Percentiles rank a stretch among this genome's conserved stretches.
These are phyloP conservation scores for Nyctereutes procyonoides DNA, from an alignment of 2,113 vertebrate species.

Conservation along the genomic window DNA sequence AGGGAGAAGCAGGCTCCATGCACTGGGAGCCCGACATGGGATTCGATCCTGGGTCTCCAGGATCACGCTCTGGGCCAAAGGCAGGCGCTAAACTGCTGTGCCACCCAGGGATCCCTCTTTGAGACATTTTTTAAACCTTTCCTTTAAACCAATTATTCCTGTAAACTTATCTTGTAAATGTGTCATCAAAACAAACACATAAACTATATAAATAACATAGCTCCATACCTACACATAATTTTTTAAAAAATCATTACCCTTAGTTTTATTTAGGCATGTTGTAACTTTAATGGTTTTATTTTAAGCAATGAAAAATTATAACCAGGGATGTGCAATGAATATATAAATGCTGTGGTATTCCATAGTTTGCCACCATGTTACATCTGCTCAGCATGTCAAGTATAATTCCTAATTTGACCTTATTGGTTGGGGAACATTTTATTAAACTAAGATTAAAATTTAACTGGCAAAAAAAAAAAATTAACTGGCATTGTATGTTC, in stretches of 20 bases:
- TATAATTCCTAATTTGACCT: not conserved
- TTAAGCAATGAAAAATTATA: not conserved
- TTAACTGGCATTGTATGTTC: not conserved
- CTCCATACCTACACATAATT: not conserved
- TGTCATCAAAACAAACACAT: not conserved
- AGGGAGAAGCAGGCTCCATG: too few relatives aligned
- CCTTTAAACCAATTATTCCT: too few relatives aligned
- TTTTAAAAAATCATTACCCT: not conserved
- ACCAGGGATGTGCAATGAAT: not conserved
- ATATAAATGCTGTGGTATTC: not conserved
- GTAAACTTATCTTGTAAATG: too few relatives aligned
- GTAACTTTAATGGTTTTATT: not conserved
- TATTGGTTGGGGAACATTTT: not conserved
- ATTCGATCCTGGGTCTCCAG: too few relatives aligned
- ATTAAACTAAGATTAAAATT: not conserved
- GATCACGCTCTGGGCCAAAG: too few relatives aligned
- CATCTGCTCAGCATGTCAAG: not conserved
- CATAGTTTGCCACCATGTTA: not conserved
- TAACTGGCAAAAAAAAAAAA: not conserved
- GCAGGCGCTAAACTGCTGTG: too few relatives aligned
- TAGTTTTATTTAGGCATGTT: not conserved
- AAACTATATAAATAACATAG: not conserved
- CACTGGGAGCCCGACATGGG: too few relatives aligned
- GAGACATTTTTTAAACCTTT: too few relatives aligned
- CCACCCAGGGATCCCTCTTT: too few relatives aligned